A percentile compares a stretch with the other conserved stretches of the same genome.
These are phyloP conservation scores for Plutella xylostella DNA, from an alignment of 2,888 invertebrate genomes.

Conservation along the genomic window DNA sequence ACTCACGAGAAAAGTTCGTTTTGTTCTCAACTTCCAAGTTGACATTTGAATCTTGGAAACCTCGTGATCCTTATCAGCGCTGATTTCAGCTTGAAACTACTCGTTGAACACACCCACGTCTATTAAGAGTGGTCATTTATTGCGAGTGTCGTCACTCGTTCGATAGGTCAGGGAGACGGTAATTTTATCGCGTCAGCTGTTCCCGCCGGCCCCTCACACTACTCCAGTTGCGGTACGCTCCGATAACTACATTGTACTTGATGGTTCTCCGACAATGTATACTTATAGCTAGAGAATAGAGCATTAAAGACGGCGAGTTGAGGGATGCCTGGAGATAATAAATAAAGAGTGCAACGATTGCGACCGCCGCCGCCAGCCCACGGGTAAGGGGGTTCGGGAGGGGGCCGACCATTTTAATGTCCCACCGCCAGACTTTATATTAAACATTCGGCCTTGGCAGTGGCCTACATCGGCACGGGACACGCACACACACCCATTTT, in stretches of 20 bases:
- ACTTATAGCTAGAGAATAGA: slow-evolving; percentile 6
- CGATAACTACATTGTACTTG: slow-evolving; percentile 7
- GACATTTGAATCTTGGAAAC: neutral
- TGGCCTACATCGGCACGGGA: slow-evolving; percentile 67
- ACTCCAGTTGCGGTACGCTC: slow-evolving; percentile 16
- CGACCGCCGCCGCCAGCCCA: slow-evolving; percentile 46
- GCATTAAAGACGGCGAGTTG: slow-evolving; percentile 4
- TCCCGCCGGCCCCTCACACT: slow-evolving; percentile 22
- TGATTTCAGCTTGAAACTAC: too few relatives aligned
- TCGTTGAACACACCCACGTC: slow-evolving; percentile 8
- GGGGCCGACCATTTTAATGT: slow-evolving; percentile 68
- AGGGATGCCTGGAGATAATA: slow-evolving; percentile 53
- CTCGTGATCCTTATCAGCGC: neutral
- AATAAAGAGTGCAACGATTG: slow-evolving; percentile 70
- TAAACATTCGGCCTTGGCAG: slow-evolving; percentile 70
- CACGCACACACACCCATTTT: slow-evolving; percentile 61
- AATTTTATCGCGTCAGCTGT: slow-evolving; percentile 42
- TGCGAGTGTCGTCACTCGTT: slow-evolving; percentile 33
- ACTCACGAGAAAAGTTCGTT: neutral
- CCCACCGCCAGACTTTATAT: slow-evolving; percentile 69
- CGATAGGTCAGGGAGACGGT: slow-evolving; percentile 38
- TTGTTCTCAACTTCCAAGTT: neutral
- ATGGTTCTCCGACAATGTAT: neutral
- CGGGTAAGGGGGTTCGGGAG: slow-evolving; percentile 57
- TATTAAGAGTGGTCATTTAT: slow-evolving; percentile 25